phyloP scores from a whole-genome alignment of 2,113 vertebrate species.

The Zingel zingel region DNA sequence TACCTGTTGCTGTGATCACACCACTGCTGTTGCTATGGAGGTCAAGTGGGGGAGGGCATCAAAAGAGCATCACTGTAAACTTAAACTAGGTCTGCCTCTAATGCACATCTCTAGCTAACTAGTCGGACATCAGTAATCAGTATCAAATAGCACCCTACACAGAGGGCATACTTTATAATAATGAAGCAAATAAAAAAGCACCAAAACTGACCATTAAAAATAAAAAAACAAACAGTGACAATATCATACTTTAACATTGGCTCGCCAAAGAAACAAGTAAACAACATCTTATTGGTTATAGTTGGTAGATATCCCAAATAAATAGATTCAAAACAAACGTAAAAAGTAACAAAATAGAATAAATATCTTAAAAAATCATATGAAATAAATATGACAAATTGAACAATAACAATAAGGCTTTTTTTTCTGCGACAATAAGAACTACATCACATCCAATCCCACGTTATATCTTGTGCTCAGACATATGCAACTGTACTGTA shows the following conservation, averaged over 20 bases:
- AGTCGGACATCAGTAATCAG: slow-evolving; percentile 82
- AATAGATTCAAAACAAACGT: slow-evolving; percentile 69
- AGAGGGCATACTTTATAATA: slow-evolving; percentile 75
- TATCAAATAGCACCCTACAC: slow-evolving; percentile 83
- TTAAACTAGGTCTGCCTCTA: slow-evolving; percentile 76
- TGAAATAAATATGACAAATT: slow-evolving; percentile 80
- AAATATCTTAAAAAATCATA: slow-evolving; percentile 78
- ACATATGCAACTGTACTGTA: slow-evolving; percentile 75
- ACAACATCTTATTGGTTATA: slow-evolving; percentile 77
- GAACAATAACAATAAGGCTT: slow-evolving; percentile 85
- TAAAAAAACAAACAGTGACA: slow-evolving; percentile 69
- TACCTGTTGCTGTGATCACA: slow-evolving; percentile 42
- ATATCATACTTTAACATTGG: slow-evolving; percentile 77
- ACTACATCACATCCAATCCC: slow-evolving; percentile 80
- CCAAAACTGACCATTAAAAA: slow-evolving; percentile 73
- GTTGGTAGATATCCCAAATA: slow-evolving; percentile 75
- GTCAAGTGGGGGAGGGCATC: slow-evolving; percentile 24
- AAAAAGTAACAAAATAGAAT: slow-evolving; percentile 83
- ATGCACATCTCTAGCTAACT: slow-evolving; percentile 78
- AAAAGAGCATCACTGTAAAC: slow-evolving; percentile 71
- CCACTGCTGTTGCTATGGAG: slow-evolving; percentile 40
- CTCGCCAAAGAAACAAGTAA: slow-evolving; percentile 77
- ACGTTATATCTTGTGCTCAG: slow-evolving; percentile 81
- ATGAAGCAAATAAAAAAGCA: slow-evolving; percentile 81
- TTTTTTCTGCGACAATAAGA: slow-evolving; percentile 75